Evolutionary conservation across 2,113 vertebrate species (phyloP).

Genomic region (Peromyscus leucopus): DNA sequence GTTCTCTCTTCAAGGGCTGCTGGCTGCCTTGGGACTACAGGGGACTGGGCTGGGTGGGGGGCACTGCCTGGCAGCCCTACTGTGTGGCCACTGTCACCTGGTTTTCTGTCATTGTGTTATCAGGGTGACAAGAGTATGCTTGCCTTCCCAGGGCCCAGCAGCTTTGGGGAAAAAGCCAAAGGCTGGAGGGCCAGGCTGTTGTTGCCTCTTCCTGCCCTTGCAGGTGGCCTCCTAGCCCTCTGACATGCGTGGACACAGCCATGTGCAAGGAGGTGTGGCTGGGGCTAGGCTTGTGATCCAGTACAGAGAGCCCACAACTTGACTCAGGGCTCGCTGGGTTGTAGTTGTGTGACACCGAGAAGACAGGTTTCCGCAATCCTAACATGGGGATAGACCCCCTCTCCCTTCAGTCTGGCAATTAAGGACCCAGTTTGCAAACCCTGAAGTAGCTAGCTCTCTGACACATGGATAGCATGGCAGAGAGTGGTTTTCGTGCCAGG

Average conservation of each 20-base stretch:
- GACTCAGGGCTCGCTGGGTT: not conserved
- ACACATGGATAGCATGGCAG: too few relatives aligned
- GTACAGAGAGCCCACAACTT: not conserved
- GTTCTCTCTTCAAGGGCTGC: not conserved
- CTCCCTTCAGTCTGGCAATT: not conserved
- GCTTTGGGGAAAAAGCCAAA: not conserved
- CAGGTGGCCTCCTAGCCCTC: not conserved
- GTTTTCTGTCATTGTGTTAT: constrained; percentile 58
- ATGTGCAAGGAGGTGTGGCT: not conserved
- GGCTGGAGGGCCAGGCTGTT: not conserved
- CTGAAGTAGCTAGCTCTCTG: not conserved
- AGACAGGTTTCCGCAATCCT: not conserved
- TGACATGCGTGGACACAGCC: not conserved
- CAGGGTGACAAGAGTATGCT: constrained; percentile 23
- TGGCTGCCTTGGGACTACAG: not conserved
- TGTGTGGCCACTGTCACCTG: not conserved
- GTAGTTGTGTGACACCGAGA: too few relatives aligned
- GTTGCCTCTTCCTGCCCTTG: not conserved
- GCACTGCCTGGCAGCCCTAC: not conserved
- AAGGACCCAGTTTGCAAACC: not conserved
- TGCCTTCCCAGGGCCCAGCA: constrained; percentile 30
- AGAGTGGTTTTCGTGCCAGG: too few relatives aligned
- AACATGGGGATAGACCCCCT: not conserved
- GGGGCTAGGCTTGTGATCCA: not conserved
- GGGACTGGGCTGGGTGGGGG: not conserved